These are phyloP conservation scores for Pachycephala philippinensis DNA, from an alignment of 2,113 vertebrate species.

Conservation along the genomic window DNA sequence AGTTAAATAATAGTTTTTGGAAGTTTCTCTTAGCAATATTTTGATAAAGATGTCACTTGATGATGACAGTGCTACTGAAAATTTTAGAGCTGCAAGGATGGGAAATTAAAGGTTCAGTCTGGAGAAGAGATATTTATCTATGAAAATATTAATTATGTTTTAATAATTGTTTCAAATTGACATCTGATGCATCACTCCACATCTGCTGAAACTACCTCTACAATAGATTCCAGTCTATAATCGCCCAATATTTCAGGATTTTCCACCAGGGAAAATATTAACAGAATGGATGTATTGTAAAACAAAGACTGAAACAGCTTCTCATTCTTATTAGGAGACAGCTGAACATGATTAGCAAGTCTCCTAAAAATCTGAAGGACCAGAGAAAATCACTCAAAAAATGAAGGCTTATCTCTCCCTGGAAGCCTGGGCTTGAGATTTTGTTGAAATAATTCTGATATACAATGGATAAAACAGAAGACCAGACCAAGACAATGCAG, in stretches of 20 bases:
- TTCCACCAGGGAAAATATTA: background rate
- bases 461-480: background rate
- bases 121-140: background rate
- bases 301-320: background rate
- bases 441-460: background rate
- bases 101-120: background rate
- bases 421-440: background rate
- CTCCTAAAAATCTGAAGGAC: background rate
- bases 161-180: background rate
- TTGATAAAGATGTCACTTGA: conserved; percentile 16
- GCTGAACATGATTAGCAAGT: background rate
- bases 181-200: background rate
- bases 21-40: conserved; percentile 7
- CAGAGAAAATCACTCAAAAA: background rate
- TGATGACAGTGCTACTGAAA: background rate
- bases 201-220: background rate
- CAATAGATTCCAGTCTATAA: background rate
- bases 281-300: background rate
- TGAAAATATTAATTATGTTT: background rate
- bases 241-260: background rate
- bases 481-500: background rate
- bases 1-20: background rate
- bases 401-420: background rate
- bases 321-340: background rate
- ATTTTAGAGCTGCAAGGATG: background rate